Percentiles rank a stretch among this genome's conserved stretches.
These are phyloP conservation scores for Whitmania pigra DNA, from an alignment of 1,140 invertebrate genomes.

Conservation along the genomic window DNA sequence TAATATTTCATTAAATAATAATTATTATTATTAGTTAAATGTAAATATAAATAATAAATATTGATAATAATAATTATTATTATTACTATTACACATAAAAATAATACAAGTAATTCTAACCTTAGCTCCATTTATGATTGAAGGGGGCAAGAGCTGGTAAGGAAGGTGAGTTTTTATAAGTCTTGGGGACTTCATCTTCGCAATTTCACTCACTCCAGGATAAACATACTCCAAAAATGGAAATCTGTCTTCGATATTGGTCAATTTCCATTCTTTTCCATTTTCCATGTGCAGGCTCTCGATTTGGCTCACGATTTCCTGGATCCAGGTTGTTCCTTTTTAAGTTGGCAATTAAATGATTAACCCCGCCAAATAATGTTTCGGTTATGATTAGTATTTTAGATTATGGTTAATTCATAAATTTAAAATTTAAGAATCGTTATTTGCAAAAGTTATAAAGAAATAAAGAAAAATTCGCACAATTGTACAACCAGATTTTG, in stretches of 20 bases:
- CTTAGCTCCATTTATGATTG: neutral
- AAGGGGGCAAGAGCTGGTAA: conserved; percentile 37
- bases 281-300: conserved; percentile 28
- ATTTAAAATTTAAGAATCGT: no score
- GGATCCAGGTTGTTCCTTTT: conserved; percentile 46
- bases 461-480: no score
- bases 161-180: conserved; percentile 47
- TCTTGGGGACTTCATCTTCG: conserved; percentile 33
- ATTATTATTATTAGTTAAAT: no score
- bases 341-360: no score
- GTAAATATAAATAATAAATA: conserved; percentile 28
- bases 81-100: no score
- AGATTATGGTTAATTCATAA: no score
- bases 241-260: conserved; percentile 42
- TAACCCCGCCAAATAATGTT: no score
- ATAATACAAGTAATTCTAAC: no score
- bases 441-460: no score
- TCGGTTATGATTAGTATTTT: no score
- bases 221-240: conserved; percentile 44
- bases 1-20: no score
- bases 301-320: conserved; percentile 47
- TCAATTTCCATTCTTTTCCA: conserved; percentile 19
- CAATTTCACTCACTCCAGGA: conserved; percentile 39
- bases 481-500: conserved; percentile 46
- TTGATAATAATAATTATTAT: neutral